These are phyloP conservation scores for Chrosomus eos DNA, from an alignment of 2,797 vertebrate genomes.

Conservation along the genomic window DNA sequence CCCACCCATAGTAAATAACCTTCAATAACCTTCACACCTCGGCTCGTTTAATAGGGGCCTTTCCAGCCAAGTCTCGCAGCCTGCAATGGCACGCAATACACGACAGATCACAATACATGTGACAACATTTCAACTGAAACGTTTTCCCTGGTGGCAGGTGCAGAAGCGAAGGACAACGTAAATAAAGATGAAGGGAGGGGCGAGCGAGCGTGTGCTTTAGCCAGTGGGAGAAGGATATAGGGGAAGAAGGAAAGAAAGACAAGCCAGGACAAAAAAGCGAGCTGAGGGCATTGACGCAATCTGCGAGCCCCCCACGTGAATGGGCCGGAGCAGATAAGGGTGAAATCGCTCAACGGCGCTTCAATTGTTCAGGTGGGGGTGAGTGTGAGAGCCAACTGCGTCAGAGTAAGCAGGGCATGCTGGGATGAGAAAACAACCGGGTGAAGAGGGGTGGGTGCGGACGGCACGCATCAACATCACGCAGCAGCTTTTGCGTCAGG, in stretches of 20 bases:
- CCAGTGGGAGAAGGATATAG: neutral
- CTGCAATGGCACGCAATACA: slow-evolving; percentile 40
- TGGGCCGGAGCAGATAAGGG: slow-evolving; percentile 26
- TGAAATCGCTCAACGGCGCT: slow-evolving; percentile 26
- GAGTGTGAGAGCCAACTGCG: neutral
- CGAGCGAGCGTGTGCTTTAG: neutral
- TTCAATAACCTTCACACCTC: neutral
- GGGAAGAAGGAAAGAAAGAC: slow-evolving; percentile 21
- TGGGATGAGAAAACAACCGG: slow-evolving; percentile 36
- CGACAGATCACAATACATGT: slow-evolving; percentile 25
- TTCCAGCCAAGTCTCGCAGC: slow-evolving; percentile 1
- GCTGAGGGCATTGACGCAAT: slow-evolving; percentile 48
- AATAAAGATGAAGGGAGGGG: neutral
- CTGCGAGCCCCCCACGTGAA: slow-evolving; percentile 29
- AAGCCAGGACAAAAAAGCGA: slow-evolving; percentile 42
- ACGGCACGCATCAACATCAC: neutral
- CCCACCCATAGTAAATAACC: neutral
- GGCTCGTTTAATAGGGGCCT: neutral
- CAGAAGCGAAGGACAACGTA: slow-evolving; percentile 4
- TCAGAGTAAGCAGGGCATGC: slow-evolving; percentile 1
- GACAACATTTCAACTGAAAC: slow-evolving; percentile 40
- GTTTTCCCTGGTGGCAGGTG: slow-evolving; percentile 31
- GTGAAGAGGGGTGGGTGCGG: neutral
- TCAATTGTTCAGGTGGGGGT: slow-evolving; percentile 40
- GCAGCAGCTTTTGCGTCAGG: neutral